phyloP scores from a whole-genome alignment of 2,797 vertebrate species.

The Acestrorhynchus altus region DNA sequence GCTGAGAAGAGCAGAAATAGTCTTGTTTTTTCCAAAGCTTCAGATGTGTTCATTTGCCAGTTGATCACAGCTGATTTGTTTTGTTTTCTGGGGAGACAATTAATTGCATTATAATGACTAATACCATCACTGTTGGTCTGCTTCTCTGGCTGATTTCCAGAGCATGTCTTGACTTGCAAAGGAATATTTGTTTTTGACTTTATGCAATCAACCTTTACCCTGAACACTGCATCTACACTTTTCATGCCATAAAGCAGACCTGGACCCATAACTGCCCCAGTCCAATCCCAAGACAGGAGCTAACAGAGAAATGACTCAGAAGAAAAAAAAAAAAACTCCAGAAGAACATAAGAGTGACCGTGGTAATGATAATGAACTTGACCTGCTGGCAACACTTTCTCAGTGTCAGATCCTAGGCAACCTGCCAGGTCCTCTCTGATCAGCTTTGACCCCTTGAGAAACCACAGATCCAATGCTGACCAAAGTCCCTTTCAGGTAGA shows the following conservation, averaged over 20 bases:
- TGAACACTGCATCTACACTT: not conserved
- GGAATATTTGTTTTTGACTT: not conserved
- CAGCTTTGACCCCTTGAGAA: conserved; percentile 19
- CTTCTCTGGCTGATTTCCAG: not conserved
- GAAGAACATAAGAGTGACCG: conserved; percentile 6
- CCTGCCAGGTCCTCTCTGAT: conserved; percentile 11
- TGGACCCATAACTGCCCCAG: not conserved
- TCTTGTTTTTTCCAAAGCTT: not conserved
- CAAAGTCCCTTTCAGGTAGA: conserved; percentile 57
- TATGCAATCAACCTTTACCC: not conserved
- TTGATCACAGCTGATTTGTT: not conserved
- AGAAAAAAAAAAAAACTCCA: no score
- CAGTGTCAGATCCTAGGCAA: not conserved
- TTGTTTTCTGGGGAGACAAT: not conserved
- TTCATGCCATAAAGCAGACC: conserved; percentile 5
- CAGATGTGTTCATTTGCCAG: not conserved
- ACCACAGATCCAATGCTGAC: conserved; percentile 38
- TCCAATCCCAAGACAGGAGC: not conserved
- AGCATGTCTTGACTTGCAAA: not conserved
- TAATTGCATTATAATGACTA: not conserved
- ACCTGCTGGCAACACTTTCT: conserved; percentile 26
- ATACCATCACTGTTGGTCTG: not conserved
- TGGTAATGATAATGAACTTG: conserved; percentile 8
- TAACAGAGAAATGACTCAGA: not conserved
- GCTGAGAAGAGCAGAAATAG: not conserved